These are phyloP conservation scores for Crax fasciolata DNA, from an alignment of 2,797 vertebrate genomes.

Conservation along the genomic window DNA sequence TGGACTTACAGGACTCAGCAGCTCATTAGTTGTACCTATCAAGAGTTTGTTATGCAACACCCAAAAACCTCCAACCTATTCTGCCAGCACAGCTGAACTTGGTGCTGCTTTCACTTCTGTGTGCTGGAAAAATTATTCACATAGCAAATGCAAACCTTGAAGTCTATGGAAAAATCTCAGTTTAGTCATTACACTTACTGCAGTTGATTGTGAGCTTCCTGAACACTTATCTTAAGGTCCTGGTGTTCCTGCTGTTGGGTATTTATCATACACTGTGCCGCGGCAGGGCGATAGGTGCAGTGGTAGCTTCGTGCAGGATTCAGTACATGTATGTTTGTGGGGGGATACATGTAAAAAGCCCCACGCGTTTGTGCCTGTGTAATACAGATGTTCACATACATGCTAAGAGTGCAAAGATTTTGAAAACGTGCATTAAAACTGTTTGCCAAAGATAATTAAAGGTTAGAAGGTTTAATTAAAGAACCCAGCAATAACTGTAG, in stretches of 20 bases:
- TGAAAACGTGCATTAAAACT: background rate
- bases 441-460: background rate
- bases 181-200: slow-evolving; percentile 35
- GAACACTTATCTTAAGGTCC: slow-evolving; percentile 10
- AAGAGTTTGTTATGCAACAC: slow-evolving; percentile 11
- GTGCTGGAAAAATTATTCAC: slow-evolving; percentile 41
- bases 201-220: slow-evolving; percentile 27
- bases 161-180: slow-evolving; percentile 43
- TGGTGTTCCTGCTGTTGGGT: slow-evolving; percentile 16
- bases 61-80: background rate
- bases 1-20: slow-evolving; percentile 16
- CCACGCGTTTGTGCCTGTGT: background rate
- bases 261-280: slow-evolving; percentile 4
- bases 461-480: slow-evolving; percentile 20
- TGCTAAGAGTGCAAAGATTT: background rate
- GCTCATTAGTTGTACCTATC: background rate
- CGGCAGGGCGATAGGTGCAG: slow-evolving; percentile 13
- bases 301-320: slow-evolving; percentile 38
- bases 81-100: slow-evolving; percentile 20
- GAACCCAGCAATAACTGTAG: background rate
- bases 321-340: background rate
- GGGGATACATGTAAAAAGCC: background rate
- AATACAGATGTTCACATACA: background rate
- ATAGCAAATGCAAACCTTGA: slow-evolving; percentile 25
- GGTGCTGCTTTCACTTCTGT: background rate